Base-by-base conservation (phyloP, 2,797 vertebrate species). In the Lithobates sylvaticus region DNA sequence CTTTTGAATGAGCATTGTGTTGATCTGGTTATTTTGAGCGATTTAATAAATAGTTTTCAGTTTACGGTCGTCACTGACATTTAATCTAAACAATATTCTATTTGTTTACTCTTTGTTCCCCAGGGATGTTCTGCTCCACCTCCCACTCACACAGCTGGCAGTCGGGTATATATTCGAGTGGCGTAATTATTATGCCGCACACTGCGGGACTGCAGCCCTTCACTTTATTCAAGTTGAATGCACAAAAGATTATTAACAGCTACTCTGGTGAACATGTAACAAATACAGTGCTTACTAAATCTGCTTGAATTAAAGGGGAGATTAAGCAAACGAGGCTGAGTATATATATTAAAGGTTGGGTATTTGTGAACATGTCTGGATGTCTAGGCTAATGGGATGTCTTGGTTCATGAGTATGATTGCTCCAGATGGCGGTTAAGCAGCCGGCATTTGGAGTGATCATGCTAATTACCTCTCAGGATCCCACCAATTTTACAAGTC, bases 51-150 rank as follows among this genome's bases (percentile, higher is more conserved):
- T 87, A 72, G 68, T 78, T 86, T 82, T 71, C 67, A 13, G 61
- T 76, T 82, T 81, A 47, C 10, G 27, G 64, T 81, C 42, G 69
- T 75, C 77, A 81, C 58, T 71, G 73, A 78, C 74, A 71, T 86
- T 78, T 65, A 42, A 79, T 79, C 86, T 78, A 78, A 74, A 84
- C 86, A 87, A 87, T 84, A 87, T 84, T 74, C 42, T 61, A 84
- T 83, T 87, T 87, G 72, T 84, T 86, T 86, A 83, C 80, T 72
- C 61, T 86, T 83, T 86, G 85, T 86, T 86, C 69, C 58, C 54
- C 68, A 15, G 80, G 80, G 72, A 83, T 39, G 73, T 68, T 74
- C 75, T 42, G 16, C 32, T 87, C 86, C 27, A 27, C 68, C 81
- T 78, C 76, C 81, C 71, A 79, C 81, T 69, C 70, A 2, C 75